Conservation (phyloP, 2,888 invertebrate species). For the Scaptomyza reducta region DNA sequence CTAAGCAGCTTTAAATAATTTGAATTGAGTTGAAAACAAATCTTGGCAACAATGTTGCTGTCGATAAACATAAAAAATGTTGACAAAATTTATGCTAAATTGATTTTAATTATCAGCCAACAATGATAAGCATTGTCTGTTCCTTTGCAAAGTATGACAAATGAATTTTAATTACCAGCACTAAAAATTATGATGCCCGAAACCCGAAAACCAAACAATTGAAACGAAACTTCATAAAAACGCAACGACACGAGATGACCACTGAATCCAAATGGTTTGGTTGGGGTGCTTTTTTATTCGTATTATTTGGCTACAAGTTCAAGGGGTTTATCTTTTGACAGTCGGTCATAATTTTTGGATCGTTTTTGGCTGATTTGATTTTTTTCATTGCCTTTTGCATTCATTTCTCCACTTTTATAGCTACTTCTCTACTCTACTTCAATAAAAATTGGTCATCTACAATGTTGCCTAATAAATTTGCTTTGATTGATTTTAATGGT, state of each 20-base stretch:
- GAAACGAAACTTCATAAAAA: slow-evolving; percentile 55
- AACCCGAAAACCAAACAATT: slow-evolving; percentile 49
- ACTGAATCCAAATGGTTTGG: slow-evolving; percentile 20
- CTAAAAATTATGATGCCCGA: slow-evolving; percentile 51
- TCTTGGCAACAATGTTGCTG: slow-evolving; percentile 45
- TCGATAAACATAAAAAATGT: slow-evolving; percentile 35
- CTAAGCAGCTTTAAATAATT: slow-evolving; percentile 4
- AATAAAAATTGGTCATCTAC: slow-evolving; percentile 74
- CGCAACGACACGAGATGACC: slow-evolving; percentile 52
- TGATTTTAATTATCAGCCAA: slow-evolving; percentile 63
- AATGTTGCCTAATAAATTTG: slow-evolving; percentile 81
- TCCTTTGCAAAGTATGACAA: slow-evolving; percentile 69
- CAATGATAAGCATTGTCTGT: slow-evolving; percentile 44
- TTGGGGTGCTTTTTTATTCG: not conserved
- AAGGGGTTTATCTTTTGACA: slow-evolving; percentile 71
- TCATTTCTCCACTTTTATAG: slow-evolving; percentile 55
- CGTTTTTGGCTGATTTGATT: slow-evolving; percentile 76
- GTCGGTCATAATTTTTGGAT: slow-evolving; percentile 68
- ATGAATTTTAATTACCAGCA: slow-evolving; percentile 74
- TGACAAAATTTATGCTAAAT: slow-evolving; percentile 68
- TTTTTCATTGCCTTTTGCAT: slow-evolving; percentile 66
- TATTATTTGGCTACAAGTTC: slow-evolving; percentile 38
- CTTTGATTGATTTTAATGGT: slow-evolving; percentile 83
- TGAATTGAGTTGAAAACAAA: slow-evolving; percentile 2
- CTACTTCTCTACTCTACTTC: slow-evolving; percentile 62